A percentile compares a stretch with the other conserved stretches of the same genome.
Conservation (phyloP, 2,113 vertebrate genomes). For the Zosterops japonicus region DNA sequence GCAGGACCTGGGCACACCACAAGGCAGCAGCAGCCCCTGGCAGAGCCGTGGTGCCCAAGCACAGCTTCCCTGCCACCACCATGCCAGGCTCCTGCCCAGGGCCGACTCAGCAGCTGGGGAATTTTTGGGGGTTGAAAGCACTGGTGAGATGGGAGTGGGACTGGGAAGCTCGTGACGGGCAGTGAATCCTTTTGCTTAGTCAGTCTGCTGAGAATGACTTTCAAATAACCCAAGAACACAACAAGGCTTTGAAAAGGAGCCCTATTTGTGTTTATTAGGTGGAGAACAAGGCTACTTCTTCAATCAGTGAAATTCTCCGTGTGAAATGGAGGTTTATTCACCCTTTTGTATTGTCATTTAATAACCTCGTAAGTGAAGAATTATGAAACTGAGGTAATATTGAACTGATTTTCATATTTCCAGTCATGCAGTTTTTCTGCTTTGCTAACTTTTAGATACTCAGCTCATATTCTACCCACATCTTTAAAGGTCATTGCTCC, state of each 20-base stretch:
- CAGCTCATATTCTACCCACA: slow-evolving; percentile 17
- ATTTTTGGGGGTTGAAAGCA: neutral
- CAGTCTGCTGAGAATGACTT: neutral
- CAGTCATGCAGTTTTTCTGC: slow-evolving; percentile 49
- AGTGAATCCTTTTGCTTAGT: neutral
- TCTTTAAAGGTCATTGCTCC: slow-evolving; percentile 59
- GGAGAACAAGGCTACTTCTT: neutral
- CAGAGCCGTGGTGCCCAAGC: accelerated
- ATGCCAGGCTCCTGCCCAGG: accelerated
- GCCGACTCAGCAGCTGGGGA: neutral
- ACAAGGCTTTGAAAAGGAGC: neutral
- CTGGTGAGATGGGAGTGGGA: neutral
- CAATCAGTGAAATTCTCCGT: neutral
- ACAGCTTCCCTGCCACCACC: neutral
- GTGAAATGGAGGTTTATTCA: slow-evolving; percentile 16
- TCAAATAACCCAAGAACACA: neutral
- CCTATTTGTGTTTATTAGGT: neutral
- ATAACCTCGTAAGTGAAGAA: neutral
- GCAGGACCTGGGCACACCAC: neutral
- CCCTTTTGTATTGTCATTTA: slow-evolving; percentile 5
- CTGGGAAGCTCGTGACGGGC: neutral
- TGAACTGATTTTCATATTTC: slow-evolving; percentile 12
- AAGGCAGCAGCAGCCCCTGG: neutral
- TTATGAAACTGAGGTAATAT: slow-evolving; percentile 17
- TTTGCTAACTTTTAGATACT: slow-evolving; percentile 57